Base-by-base conservation (phyloP, 2,888 invertebrate genomes). In the Agapetus fuscipes region DNA sequence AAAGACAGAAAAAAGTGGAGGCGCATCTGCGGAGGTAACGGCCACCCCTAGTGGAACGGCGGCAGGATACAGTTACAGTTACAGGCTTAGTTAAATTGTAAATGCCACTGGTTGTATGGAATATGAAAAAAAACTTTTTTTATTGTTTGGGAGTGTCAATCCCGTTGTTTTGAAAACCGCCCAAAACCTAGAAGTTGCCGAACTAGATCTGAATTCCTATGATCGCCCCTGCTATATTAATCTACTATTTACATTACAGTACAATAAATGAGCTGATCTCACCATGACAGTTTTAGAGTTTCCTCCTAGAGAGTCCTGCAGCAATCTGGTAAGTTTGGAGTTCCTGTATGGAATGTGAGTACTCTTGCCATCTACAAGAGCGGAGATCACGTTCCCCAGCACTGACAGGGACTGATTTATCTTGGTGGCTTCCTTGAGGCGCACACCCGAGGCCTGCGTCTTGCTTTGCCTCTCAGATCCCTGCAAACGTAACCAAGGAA, bases 281-380 rank as follows among this genome's bases (percentile, higher is more conserved):
- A 85, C 86, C 94, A 91, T 91, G 12, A 91, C 82, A 14, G 93
- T 93, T 68, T 93, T 93, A 1, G 91, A 88, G 67, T 96, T 96
- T 1, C 96, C 96, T 2, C 96, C 96, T 1, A 98, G 69, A 0
- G 97, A 97, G 61, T 98, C 97, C 66, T 98, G 96, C 43, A 98
- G 69, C 24, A 95, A 64, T 9, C 95, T 64, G 0, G 98, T 98
- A 20, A 98, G 67, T 63, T 98, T 98, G 1, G 95, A 95, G 70
- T 98, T 97, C 52, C 98, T 75, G 64, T 98, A 99, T 0, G 98
- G 98, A 52, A 99, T 90, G 62, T 98, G 96, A 0, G 87, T 88
- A 52, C 88, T 88, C 66, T 95, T 96, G 30, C 95, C 94, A 66
- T 98, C 97, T 2, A 96, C 96, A 47, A 98, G 69, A 2, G 98